Conservation (phyloP, 2,113 vertebrate genomes). For the Halcyon malimbica region DNA sequence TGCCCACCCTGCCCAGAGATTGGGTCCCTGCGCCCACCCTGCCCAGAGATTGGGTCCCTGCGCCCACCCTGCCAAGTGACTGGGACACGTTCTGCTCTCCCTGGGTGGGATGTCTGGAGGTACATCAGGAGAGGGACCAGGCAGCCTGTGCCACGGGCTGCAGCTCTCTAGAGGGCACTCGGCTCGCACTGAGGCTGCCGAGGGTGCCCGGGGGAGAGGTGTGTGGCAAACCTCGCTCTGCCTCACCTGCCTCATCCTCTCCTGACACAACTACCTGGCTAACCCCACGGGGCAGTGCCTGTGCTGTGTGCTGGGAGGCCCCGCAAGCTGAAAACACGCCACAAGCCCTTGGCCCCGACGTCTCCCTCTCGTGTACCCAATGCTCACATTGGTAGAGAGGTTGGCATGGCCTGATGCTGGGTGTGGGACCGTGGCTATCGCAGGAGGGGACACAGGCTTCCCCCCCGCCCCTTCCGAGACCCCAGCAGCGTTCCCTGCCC, state of each 20-base stretch:
- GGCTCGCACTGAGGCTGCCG: not conserved
- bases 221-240: fast-evolving
- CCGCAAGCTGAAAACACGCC: not conserved
- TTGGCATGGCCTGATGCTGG: fast-evolving
- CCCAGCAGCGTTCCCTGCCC: fast-evolving
- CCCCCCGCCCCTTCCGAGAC: not conserved
- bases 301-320: not conserved
- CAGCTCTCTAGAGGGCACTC: slow-evolving; percentile 40
- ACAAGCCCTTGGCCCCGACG: not conserved
- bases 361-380: fast-evolving
- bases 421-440: fast-evolving
- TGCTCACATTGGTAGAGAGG: fast-evolving
- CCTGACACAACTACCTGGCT: not conserved
- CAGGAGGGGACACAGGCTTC: not conserved
- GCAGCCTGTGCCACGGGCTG: not conserved
- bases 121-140: fast-evolving
- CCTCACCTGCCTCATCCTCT: not conserved
- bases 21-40: too few relatives aligned
- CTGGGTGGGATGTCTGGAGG: fast-evolving
- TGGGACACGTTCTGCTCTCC: fast-evolving
- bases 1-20: too few relatives aligned
- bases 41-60: too few relatives aligned
- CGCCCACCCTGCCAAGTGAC: fast-evolving
- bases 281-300: fast-evolving
- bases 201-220: not conserved